phyloP scores from a whole-genome alignment of 2,888 invertebrate genomes.

The Athetis lepigone region DNA sequence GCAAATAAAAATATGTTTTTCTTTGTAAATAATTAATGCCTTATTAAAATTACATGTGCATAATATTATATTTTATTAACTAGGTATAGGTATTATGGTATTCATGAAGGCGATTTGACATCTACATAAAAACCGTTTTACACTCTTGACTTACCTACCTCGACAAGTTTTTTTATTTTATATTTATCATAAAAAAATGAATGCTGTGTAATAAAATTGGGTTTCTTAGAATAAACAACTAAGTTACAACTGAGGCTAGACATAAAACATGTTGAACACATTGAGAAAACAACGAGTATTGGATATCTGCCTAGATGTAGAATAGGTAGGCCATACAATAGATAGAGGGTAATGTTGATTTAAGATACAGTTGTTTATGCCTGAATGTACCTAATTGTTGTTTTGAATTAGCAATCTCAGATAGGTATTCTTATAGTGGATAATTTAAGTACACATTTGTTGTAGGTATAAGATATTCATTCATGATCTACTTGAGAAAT shows the following conservation, averaged over 20 bases:
- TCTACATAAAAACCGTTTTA: constrained; percentile 25
- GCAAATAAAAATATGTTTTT: constrained; percentile 6
- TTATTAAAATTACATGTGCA: constrained; percentile 13
- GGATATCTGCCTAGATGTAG: not conserved
- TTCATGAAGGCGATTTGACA: constrained; percentile 6
- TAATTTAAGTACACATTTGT: not conserved
- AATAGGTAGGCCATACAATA: constrained; percentile 29
- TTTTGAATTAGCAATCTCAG: constrained; percentile 13
- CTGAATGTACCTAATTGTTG: constrained; percentile 25
- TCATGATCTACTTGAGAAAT: constrained; percentile 5
- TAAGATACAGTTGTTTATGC: constrained; percentile 27
- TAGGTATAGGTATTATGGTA: no score
- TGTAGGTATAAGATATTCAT: not conserved
- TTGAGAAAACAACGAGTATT: constrained; percentile 32
- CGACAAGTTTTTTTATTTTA: constrained; percentile 16
- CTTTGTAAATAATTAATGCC: constrained; percentile 15
- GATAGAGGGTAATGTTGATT: constrained; percentile 33
- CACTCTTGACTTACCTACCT: constrained; percentile 13
- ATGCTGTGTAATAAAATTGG: constrained; percentile 38
- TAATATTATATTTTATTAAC: no score
- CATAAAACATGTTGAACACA: constrained; percentile 36
- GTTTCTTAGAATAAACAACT: constrained; percentile 16
- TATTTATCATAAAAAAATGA: constrained; percentile 7
- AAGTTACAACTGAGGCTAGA: not conserved
- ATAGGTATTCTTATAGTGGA: not conserved